Percentiles rank a stretch among this genome's conserved stretches.
Conservation (phyloP, 1,140 invertebrate genomes). For the Drosophila equinoxialis region DNA sequence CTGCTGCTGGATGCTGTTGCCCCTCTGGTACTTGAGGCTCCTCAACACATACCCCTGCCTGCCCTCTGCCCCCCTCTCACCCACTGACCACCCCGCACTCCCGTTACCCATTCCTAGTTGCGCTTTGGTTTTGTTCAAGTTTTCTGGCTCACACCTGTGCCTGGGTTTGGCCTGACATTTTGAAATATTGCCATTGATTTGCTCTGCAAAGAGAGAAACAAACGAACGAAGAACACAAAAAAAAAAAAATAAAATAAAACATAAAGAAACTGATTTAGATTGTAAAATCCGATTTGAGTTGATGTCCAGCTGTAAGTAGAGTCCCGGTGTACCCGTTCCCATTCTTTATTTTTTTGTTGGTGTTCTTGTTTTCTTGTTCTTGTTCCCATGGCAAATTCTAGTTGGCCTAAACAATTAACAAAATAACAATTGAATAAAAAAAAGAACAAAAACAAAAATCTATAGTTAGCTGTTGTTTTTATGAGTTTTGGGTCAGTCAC, state of each 20-base stretch:
- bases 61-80: neutral
- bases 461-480: slow-evolving; percentile 9
- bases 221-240: slow-evolving; percentile 7
- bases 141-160: slow-evolving; percentile 80
- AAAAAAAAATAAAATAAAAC: neutral
- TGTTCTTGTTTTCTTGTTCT: neutral
- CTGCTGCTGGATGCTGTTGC: slow-evolving; percentile 38
- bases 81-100: neutral
- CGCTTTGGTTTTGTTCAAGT: slow-evolving; percentile 62
- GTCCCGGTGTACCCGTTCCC: slow-evolving; percentile 1
- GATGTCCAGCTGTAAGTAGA: slow-evolving; percentile 30
- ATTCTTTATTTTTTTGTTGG: neutral
- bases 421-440: slow-evolving; percentile 45
- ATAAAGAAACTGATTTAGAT: slow-evolving; percentile 63
- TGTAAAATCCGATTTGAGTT: slow-evolving; percentile 46
- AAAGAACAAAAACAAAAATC: slow-evolving; percentile 25
- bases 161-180: slow-evolving; percentile 64
- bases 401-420: slow-evolving; percentile 74
- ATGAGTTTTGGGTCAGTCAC: slow-evolving; percentile 66
- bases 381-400: slow-evolving; percentile 74
- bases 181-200: slow-evolving; percentile 81
- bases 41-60: neutral
- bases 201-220: slow-evolving; percentile 42
- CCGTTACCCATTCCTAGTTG: slow-evolving; percentile 31
- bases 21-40: slow-evolving; percentile 41